Evolutionary conservation across 1,140 invertebrate genomes (phyloP).

Genomic region (Melanaphis sacchari): DNA sequence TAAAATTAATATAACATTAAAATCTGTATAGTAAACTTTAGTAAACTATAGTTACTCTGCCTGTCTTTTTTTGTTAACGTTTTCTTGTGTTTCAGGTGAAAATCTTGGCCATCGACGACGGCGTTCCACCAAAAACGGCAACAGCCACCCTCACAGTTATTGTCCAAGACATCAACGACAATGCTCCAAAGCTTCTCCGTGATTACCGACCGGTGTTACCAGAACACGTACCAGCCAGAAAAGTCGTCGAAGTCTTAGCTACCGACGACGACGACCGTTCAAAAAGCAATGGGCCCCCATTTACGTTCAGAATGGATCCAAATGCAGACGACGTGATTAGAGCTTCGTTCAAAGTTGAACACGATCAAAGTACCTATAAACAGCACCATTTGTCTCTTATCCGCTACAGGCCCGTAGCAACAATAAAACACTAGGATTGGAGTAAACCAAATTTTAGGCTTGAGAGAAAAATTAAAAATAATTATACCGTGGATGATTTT

Average conservation of each 20-base stretch:
- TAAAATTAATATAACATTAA: too few species aligned
- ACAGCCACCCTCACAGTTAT: slow-evolving; percentile 94
- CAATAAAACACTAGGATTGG: not conserved
- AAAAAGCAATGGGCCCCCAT: slow-evolving; percentile 93
- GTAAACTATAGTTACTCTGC: too few species aligned
- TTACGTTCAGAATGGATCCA: slow-evolving; percentile 90
- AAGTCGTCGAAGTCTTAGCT: slow-evolving; percentile 91
- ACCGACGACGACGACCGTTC: slow-evolving; percentile 94
- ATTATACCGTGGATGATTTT: not conserved
- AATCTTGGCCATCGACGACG: slow-evolving; percentile 94
- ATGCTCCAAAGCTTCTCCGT: slow-evolving; percentile 87
- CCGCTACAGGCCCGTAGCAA: not conserved
- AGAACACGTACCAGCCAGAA: slow-evolving; percentile 86
- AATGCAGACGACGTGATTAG: slow-evolving; percentile 90
- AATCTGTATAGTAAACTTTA: not conserved
- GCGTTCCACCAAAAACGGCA: slow-evolving; percentile 90
- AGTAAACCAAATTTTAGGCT: too few species aligned
- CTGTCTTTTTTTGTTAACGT: not conserved
- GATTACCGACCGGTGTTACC: slow-evolving; percentile 91
- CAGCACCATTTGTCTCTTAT: not conserved
- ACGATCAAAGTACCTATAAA: slow-evolving; percentile 80
- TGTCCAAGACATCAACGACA: slow-evolving; percentile 96
- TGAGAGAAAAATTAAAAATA: not conserved
- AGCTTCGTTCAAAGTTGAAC: slow-evolving; percentile 92
- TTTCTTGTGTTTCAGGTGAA: slow-evolving; percentile 71